phyloP scores from a whole-genome alignment of 2,888 invertebrate genomes.

The Latrodectus hesperus region DNA sequence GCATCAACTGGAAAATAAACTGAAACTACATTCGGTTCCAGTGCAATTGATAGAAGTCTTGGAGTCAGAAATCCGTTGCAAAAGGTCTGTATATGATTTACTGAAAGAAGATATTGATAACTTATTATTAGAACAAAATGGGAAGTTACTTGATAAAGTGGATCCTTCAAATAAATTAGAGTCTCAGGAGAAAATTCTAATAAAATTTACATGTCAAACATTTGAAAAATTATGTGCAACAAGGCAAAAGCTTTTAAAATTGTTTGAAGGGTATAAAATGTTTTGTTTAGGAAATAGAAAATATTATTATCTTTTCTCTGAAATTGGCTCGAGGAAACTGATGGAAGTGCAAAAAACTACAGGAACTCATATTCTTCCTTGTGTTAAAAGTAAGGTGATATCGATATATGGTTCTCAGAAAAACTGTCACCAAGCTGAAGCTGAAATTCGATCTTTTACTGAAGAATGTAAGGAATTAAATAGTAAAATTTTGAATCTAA shows the following conservation, averaged over 20 bases:
- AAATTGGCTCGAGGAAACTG: background rate
- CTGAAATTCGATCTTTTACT: constrained; percentile 6
- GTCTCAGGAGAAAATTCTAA: background rate
- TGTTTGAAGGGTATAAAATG: constrained; percentile 24
- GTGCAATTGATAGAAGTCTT: background rate
- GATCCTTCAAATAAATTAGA: background rate
- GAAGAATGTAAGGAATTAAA: background rate
- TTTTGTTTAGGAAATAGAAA: constrained; percentile 28
- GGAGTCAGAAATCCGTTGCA: constrained; percentile 38
- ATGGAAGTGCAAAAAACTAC: constrained; percentile 18
- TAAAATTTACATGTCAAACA: constrained; percentile 20
- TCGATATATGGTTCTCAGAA: constrained; percentile 35
- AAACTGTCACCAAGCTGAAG: constrained; percentile 20
- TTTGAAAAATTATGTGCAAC: constrained; percentile 16
- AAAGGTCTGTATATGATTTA: constrained; percentile 2
- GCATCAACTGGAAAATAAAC: constrained; percentile 6
- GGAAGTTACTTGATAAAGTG: background rate
- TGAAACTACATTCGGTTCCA: constrained; percentile 14
- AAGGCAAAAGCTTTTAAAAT: background rate
- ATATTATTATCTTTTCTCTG: constrained; percentile 23
- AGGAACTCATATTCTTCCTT: constrained; percentile 25
- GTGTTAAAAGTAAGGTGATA: constrained; percentile 24
- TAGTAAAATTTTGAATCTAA: constrained; percentile 23
- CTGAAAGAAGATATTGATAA: constrained; percentile 8
- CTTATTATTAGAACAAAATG: background rate